Percentiles rank a stretch among this genome's conserved stretches.
These are phyloP conservation scores for Linnaemya tessellans DNA, from an alignment of 2,888 invertebrate species.

Conservation along the genomic window DNA sequence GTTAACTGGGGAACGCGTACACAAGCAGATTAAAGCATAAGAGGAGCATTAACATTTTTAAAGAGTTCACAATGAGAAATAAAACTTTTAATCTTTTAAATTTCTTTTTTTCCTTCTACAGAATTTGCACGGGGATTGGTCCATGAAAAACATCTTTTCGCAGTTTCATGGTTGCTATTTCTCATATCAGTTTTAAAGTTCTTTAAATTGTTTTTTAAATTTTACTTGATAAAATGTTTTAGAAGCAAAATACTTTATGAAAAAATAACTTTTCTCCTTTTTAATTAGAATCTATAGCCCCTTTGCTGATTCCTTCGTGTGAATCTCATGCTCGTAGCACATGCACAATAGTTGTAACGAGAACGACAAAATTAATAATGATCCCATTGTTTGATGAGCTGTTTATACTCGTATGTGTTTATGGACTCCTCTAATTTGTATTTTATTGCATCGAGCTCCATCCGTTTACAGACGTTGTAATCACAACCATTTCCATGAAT, in stretches of 20 bases:
- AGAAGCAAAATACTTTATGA: background rate
- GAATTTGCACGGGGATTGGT: background rate
- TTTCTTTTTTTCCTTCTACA: background rate
- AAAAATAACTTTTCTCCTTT: background rate
- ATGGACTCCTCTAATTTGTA: background rate
- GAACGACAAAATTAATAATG: slow-evolving; percentile 17
- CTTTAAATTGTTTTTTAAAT: background rate
- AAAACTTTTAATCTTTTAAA: slow-evolving; percentile 22
- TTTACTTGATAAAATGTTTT: background rate
- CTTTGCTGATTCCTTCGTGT: background rate
- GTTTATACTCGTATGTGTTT: slow-evolving; percentile 2
- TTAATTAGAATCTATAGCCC: background rate
- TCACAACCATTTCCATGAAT: background rate
- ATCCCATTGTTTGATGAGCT: slow-evolving; percentile 33
- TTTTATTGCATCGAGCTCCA: background rate
- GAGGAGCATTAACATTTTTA: background rate
- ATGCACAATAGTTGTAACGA: background rate
- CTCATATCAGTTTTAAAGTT: background rate
- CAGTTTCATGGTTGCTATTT: background rate
- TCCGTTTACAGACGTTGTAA: background rate
- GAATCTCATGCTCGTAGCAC: background rate
- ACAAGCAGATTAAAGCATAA: background rate
- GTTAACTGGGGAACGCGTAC: background rate
- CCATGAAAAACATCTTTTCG: background rate
- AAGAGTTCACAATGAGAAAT: slow-evolving; percentile 25